Base-by-base conservation (phyloP, 2,888 invertebrate species). In the Gastracanthus pulcherrimus region DNA sequence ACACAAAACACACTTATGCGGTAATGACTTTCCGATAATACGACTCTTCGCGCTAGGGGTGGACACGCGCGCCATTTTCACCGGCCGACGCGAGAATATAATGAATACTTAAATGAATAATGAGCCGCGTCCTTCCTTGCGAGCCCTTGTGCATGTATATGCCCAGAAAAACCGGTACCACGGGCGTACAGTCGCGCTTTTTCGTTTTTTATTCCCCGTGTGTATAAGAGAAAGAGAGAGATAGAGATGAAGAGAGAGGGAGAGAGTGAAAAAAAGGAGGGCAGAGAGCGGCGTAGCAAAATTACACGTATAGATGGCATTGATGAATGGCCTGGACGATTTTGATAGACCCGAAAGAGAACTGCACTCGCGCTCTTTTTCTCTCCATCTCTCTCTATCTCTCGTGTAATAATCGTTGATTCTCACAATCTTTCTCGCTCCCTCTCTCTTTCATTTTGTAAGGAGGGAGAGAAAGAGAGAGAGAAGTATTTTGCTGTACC, bases 221-320 rank as follows among this genome's bases (percentile, higher is more conserved):
- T 38, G n/a, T 41, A 55, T 38, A 26, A 26, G 26, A 19, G 19
- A 41, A 41, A 26, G 76, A 60, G 69, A 48, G 9, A 38, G 31
- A 9, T 19, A 71, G 41, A 66, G 70, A 64, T 74, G 55, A n/a
- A 58, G 67, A 55, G 36, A 26, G 26, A 19, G 19, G 31, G 55
- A 26, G 76, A 60, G 69, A 48, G 9, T 29, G 31, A 9, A 31
- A 71, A 51, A 66, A 75, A 64, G 74, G 55, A n/a, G n/a, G n/a
- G n/a, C n/a, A n/a, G 38, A 62, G 60, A 48, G 71, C 62, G 55
- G 29, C 13, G 6, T 86, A 85, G 87, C 87, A 84, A 90, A 89
- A 90, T 90, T 90, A 90, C 87, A 90, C 87, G 89, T 89, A 87
- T 87, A 89, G 87, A 87, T 89, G 88, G 89, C 89, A 89, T 89